These are phyloP conservation scores for Lophius americanus DNA, from an alignment of 2,797 vertebrate species.

Conservation along the genomic window DNA sequence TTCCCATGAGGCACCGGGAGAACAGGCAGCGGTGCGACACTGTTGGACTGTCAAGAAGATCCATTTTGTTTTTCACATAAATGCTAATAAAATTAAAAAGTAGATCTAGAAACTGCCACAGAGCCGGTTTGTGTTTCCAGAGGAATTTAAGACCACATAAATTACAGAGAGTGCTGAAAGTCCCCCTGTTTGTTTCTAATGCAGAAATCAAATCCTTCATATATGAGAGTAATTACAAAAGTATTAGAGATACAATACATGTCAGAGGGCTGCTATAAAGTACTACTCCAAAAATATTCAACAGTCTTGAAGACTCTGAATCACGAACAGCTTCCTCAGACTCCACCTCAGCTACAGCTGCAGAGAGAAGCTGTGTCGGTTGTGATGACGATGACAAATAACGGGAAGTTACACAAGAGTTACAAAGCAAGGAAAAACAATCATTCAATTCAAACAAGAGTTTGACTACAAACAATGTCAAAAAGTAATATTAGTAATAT, in stretches of 20 bases:
- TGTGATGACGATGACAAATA: no score
- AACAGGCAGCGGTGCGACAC: slow-evolving; percentile 47
- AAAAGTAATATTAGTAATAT: no score
- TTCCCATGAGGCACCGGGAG: slow-evolving; percentile 34
- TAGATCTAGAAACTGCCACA: neutral
- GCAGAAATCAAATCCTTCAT: no score
- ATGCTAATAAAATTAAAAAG: slow-evolving; percentile 11
- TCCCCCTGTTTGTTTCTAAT: no score
- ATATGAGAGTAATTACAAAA: no score
- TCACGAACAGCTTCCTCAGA: no score
- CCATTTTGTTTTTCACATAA: slow-evolving; percentile 9
- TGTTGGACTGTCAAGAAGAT: slow-evolving; percentile 26
- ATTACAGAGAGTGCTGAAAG: no score
- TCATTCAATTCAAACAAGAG: no score
- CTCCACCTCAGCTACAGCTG: neutral
- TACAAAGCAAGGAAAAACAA: no score
- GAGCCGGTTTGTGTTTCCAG: neutral
- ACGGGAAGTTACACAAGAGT: no score
- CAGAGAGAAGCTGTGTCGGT: neutral
- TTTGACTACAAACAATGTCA: no score
- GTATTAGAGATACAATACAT: neutral
- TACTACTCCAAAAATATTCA: neutral
- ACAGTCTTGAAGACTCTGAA: no score
- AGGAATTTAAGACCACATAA: neutral
- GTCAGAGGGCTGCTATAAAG: neutral